A percentile compares a stretch with the other conserved stretches of the same genome.
Evolutionary conservation across 2,113 vertebrate genomes (phyloP).

Genomic region (Manacus vitellinus): DNA sequence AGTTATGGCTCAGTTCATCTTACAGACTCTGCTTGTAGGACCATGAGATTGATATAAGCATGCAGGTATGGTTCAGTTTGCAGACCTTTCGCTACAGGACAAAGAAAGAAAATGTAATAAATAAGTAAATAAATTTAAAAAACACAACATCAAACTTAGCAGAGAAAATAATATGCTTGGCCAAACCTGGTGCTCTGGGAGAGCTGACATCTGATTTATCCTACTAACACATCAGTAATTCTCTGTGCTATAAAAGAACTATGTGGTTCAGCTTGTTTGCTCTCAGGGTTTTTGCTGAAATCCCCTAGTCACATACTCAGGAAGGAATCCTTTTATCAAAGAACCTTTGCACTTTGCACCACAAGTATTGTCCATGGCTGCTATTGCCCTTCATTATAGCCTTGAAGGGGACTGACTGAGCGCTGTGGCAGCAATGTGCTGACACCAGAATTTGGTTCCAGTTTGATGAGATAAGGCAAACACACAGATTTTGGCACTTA

Average conservation of each 20-base stretch:
- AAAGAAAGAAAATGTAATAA: neutral
- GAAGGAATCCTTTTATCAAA: neutral
- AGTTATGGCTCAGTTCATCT: neutral
- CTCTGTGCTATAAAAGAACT: neutral
- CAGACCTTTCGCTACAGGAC: neutral
- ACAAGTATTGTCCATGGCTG: accelerated
- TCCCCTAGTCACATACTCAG: neutral
- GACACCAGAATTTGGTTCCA: neutral
- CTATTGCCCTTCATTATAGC: neutral
- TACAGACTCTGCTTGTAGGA: neutral
- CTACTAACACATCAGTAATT: neutral
- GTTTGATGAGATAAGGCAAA: neutral
- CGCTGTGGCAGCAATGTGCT: neutral
- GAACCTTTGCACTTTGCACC: neutral
- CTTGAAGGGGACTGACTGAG: neutral
- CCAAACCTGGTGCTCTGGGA: neutral
- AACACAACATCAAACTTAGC: neutral
- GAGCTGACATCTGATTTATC: neutral
- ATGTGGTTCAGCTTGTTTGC: neutral
- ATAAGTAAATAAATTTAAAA: neutral
- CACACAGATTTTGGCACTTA: neutral
- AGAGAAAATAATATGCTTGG: neutral
- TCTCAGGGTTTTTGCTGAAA: neutral
- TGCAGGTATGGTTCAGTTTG: neutral
- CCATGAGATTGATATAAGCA: neutral